Percentiles rank a stretch among this genome's conserved stretches.
These are phyloP conservation scores for Schizopygopsis malacanthus DNA, from an alignment of 2,797 vertebrate species.

Conservation along the genomic window DNA sequence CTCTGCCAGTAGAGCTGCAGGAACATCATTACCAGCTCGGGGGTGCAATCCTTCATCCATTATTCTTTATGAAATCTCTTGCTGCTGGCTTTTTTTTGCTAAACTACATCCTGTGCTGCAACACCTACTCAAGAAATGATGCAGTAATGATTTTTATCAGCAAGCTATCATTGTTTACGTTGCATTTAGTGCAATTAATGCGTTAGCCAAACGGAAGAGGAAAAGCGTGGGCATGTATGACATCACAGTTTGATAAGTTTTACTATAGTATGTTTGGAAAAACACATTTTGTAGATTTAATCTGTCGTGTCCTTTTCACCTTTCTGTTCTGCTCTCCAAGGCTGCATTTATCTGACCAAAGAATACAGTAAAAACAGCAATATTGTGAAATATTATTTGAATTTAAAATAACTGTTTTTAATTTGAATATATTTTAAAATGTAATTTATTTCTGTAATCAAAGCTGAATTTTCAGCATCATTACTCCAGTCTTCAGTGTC, in stretches of 20 bases:
- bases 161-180: slow-evolving; percentile 42
- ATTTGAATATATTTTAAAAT: not conserved
- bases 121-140: slow-evolving; percentile 26
- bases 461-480: not conserved
- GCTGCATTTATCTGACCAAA: not conserved
- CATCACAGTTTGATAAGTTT: slow-evolving; percentile 35
- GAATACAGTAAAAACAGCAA: not conserved
- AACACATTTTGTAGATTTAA: not conserved
- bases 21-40: not conserved
- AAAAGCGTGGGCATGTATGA: slow-evolving; percentile 13
- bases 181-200: slow-evolving; percentile 15
- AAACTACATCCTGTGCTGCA: slow-evolving; percentile 18
- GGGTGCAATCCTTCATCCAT: slow-evolving; percentile 10
- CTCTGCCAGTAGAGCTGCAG: slow-evolving; percentile 8
- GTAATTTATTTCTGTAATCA: not conserved
- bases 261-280: not conserved
- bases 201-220: slow-evolving; percentile 14
- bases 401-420: not conserved
- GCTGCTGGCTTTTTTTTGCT: slow-evolving; percentile 5
- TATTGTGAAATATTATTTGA: not conserved
- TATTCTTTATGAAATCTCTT: slow-evolving; percentile 4
- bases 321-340: not conserved
- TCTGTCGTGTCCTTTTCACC: not conserved
- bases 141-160: slow-evolving; percentile 30
- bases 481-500: not conserved